These are phyloP conservation scores for Carollia perspicillata DNA, from an alignment of 2,113 vertebrate genomes.

Conservation along the genomic window DNA sequence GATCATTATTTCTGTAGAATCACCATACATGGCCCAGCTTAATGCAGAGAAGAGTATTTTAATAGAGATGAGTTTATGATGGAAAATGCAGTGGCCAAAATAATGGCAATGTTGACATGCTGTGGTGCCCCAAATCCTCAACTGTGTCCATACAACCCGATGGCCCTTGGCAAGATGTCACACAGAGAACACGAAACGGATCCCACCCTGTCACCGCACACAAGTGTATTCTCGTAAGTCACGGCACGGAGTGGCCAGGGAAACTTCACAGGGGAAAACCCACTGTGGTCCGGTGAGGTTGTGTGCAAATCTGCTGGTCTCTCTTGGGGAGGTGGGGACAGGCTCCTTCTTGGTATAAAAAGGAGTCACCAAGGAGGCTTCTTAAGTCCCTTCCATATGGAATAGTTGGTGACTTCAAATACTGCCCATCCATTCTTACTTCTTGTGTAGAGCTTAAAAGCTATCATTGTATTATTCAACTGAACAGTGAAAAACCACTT, in stretches of 20 bases:
- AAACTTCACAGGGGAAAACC: not conserved
- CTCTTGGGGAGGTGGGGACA: not conserved
- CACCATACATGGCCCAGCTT: not conserved
- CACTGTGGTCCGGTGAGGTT: not conserved
- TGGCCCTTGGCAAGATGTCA: not conserved
- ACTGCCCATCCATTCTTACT: not conserved
- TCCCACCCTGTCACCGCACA: not conserved
- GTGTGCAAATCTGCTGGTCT: not conserved
- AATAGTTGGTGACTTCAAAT: not conserved
- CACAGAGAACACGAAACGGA: not conserved
- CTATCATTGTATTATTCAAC: not conserved
- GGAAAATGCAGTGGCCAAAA: not conserved
- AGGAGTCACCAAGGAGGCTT: not conserved
- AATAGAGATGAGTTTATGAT: conserved; percentile 21
- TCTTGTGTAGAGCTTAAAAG: not conserved
- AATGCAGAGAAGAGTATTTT: not conserved
- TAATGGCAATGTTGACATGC: not conserved
- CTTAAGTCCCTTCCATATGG: not conserved
- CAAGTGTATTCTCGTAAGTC: not conserved
- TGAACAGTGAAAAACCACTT: not conserved
- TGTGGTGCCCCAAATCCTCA: not conserved
- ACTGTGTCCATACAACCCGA: not conserved
- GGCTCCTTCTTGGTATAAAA: not conserved
- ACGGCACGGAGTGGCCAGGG: not conserved
- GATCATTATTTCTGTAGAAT: conserved; percentile 19